Conservation (phyloP, 2,888 invertebrate species). For the Bombylius discolor region DNA sequence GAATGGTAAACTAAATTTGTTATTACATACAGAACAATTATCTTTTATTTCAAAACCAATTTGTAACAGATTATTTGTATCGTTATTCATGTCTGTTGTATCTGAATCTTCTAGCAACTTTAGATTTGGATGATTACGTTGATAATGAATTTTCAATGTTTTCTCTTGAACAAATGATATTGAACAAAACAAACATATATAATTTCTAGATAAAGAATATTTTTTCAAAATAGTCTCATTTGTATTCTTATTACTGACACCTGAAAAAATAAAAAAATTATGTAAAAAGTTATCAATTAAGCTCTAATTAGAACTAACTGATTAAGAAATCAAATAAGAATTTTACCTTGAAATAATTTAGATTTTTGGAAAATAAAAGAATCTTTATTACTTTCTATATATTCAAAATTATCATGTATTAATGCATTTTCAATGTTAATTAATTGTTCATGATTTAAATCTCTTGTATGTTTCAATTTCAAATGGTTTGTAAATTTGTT, state of each 20-base stretch:
- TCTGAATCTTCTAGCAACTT: no score
- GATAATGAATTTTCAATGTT: conserved; percentile 11
- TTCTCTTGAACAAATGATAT: conserved; percentile 8
- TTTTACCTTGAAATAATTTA: no score
- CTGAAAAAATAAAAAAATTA: no score
- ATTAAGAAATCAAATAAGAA: no score
- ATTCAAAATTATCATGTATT: background rate
- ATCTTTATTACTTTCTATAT: background rate
- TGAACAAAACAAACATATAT: conserved; percentile 7
- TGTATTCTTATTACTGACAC: no score
- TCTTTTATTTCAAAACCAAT: background rate
- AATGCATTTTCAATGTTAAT: background rate
- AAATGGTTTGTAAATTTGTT: conserved; percentile 7
- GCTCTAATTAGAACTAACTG: no score
- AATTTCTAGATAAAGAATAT: background rate
- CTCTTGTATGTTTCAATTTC: background rate
- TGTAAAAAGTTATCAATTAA: no score
- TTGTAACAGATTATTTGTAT: no score
- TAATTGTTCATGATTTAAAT: background rate
- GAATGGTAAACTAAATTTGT: background rate
- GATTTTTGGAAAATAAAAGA: no score
- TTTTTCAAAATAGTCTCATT: background rate
- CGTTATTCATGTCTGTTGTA: background rate
- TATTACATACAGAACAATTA: conserved; percentile 2
- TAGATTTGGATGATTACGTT: conserved; percentile 5